Base-by-base conservation (phyloP, 2,113 vertebrate species). In the Triplophysa tibetana region DNA sequence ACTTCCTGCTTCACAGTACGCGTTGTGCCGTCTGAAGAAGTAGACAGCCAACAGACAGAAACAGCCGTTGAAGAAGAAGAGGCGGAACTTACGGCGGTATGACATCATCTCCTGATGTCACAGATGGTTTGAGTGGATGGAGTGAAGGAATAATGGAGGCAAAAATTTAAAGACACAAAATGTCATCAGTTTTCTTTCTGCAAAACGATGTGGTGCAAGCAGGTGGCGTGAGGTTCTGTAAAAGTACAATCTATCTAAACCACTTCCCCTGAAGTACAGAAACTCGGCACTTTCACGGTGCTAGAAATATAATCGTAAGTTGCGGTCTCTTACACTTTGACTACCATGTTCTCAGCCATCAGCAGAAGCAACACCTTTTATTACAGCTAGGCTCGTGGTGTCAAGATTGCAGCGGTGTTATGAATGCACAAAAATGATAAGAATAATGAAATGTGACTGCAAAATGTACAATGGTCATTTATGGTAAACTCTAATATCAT, bases 1-100 rank as follows among this genome's bases (percentile, higher is more conserved):
- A 98, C 97, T 93, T 95, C 96, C 96, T 0, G 91, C 70, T 79
- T 97, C 93, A 45, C 97, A 99, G 85, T 93, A 94, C 79, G 90
- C 91, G 89, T 97, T 98, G 94, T 99, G 97, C 64, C 96, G 94
- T 83, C 92, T 91, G 90, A 93, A 99, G 88, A 95, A 95, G 1
- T 94, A 94, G 0, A 89, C 80, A 0, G 96, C 95, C 0, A 89
- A 83, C 0, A 85, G 11, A 4, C 94, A 96, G 0, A 92, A 91
- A 88, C 88, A 0, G 75, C 95, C 75, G 88, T 96, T 98, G 86
- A 94, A 93, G 85, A 95, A 54, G 86, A 96, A 95, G 84, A 99
- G 91, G 80, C 94, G 91, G 83, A 89, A 72, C 87, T 99, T 99
- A 93, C 92, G 96, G 67, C 78, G 88, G 85, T 93, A 96, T 0